phyloP scores from a whole-genome alignment of 2,113 vertebrate genomes.

The Chloroceryle aenea region DNA sequence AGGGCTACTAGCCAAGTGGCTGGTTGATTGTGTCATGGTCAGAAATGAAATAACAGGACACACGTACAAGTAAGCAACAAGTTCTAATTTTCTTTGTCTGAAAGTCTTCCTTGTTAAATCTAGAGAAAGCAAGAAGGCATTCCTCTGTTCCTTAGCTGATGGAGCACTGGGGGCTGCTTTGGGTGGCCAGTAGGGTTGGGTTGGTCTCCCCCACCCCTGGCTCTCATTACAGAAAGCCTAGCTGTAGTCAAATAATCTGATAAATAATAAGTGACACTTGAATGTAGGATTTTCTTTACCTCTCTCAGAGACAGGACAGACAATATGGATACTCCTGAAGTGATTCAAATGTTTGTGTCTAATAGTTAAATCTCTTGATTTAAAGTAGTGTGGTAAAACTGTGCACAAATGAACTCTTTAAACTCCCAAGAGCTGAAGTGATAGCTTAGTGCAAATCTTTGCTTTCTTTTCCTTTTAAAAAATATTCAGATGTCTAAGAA shows the following conservation, averaged over 20 bases:
- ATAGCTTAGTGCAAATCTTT: neutral
- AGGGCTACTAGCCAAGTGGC: conserved; percentile 95
- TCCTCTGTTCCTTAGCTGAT: neutral
- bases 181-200: neutral
- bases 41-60: conserved; percentile 97
- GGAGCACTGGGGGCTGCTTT: neutral
- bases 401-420: neutral
- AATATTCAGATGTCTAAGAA: neutral
- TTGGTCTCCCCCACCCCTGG: neutral
- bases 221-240: neutral
- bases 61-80: conserved; percentile 89
- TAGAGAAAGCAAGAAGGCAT: neutral
- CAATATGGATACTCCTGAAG: neutral
- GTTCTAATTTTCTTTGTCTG: conserved; percentile 21
- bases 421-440: neutral
- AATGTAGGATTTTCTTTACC: neutral
- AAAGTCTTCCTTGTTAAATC: neutral
- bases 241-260: neutral
- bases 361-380: neutral
- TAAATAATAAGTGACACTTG: neutral
- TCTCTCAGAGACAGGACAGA: neutral
- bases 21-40: conserved; percentile 97
- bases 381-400: neutral
- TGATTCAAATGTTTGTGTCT: neutral
- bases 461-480: neutral